A percentile compares a stretch with the other conserved stretches of the same genome.
Evolutionary conservation across 2,797 vertebrate genomes (phyloP).

Genomic region (Paedocypris micromegethes): DNA sequence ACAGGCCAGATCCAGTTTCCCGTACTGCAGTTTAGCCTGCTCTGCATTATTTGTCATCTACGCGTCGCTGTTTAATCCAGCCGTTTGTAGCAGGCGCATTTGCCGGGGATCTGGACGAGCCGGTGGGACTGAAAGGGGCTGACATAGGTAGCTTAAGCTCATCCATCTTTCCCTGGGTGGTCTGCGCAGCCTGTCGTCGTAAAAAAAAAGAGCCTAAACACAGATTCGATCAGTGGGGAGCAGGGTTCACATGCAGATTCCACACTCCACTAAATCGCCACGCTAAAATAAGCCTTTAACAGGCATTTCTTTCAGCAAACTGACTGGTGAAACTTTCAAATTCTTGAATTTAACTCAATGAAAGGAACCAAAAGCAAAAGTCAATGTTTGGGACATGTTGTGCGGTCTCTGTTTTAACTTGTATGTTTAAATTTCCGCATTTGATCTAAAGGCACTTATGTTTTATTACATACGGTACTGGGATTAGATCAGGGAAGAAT

Average conservation of each 20-base stretch:
- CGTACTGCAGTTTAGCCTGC: conserved; percentile 64
- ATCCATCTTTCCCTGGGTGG: conserved; percentile 70
- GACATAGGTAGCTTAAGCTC: conserved; percentile 58
- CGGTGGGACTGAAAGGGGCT: conserved; percentile 54
- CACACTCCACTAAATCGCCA: conserved; percentile 38
- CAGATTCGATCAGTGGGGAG: conserved; percentile 54
- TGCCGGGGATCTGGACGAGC: conserved; percentile 53
- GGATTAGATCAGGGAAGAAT: too few species aligned
- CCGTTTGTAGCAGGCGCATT: conserved; percentile 65
- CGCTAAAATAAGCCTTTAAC: conserved; percentile 29
- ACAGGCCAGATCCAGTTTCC: conserved; percentile 66
- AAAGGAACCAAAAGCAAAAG: background rate
- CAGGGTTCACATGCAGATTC: conserved; percentile 52
- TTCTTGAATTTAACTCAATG: conserved; percentile 21
- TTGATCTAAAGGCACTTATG: too few species aligned
- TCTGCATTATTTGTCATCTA: conserved; percentile 68
- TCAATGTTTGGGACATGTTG: too few species aligned
- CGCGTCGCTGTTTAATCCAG: conserved; percentile 71
- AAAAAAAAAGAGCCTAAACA: conserved; percentile 53
- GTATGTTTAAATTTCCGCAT: too few species aligned
- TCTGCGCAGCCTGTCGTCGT: conserved; percentile 50
- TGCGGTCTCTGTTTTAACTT: too few species aligned
- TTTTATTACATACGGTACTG: too few species aligned
- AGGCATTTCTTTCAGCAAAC: conserved; percentile 20
- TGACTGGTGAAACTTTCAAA: conserved; percentile 26